Percentiles rank a stretch among this genome's conserved stretches.
phyloP scores from a whole-genome alignment of 1,140 invertebrate genomes.

The Colletes latitarsis region DNA sequence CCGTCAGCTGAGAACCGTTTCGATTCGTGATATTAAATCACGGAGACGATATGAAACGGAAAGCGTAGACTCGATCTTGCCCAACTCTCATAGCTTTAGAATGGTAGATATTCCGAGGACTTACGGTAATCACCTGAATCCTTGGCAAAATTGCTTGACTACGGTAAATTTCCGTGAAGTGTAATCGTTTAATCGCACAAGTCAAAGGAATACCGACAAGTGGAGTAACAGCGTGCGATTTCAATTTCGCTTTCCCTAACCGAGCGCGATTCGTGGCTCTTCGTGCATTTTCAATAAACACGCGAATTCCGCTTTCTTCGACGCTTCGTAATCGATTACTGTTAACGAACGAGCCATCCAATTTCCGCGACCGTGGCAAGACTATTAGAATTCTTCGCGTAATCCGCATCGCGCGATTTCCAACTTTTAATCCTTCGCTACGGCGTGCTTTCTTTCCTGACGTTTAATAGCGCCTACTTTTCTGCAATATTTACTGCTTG shows the following conservation, averaged over 20 bases:
- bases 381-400: conserved; percentile 38
- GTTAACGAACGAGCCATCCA: conserved; percentile 27
- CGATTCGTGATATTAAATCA: conserved; percentile 43
- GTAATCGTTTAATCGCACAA: conserved; percentile 28
- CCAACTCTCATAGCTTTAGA: conserved; percentile 30
- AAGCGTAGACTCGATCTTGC: conserved; percentile 44
- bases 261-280: conserved; percentile 1
- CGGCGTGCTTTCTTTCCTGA: conserved; percentile 2
- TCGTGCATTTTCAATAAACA: conserved; percentile 1
- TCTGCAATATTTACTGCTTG: conserved; percentile 3
- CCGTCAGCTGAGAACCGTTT: conserved; percentile 14
- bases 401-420: conserved; percentile 36
- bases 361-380: conserved; percentile 24
- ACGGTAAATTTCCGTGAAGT: not conserved
- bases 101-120: conserved; percentile 39
- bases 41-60: conserved; percentile 47
- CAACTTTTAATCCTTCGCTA: conserved; percentile 24
- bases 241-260: not conserved
- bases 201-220: not conserved
- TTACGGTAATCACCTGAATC: conserved; percentile 15
- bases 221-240: not conserved
- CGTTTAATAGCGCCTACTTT: conserved; percentile 13
- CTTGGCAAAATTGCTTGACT: conserved; percentile 20
- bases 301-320: not conserved
- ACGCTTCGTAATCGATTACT: conserved; percentile 26